These are phyloP conservation scores for Momotus momota DNA, from an alignment of 2,797 vertebrate genomes.

Conservation along the genomic window DNA sequence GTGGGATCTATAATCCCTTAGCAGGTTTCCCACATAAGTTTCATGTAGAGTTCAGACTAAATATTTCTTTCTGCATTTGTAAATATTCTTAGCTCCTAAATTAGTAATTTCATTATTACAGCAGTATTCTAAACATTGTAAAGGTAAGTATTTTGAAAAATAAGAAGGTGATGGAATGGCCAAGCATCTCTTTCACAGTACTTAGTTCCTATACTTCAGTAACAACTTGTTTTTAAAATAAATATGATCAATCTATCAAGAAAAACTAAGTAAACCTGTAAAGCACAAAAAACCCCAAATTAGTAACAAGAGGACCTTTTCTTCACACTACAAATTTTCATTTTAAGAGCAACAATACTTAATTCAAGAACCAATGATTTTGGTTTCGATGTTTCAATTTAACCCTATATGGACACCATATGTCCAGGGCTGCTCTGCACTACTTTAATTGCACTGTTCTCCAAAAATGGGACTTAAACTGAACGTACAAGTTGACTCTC, in stretches of 20 bases:
- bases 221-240: neutral
- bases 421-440: neutral
- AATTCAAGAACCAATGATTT: neutral
- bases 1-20: constrained; percentile 6
- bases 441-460: neutral
- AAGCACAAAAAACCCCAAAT: neutral
- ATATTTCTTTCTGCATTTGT: neutral
- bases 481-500: neutral
- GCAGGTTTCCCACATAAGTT: neutral
- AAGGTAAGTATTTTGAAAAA: neutral
- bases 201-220: neutral
- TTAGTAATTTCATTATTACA: neutral
- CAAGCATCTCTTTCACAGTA: neutral
- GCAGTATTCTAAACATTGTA: neutral
- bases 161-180: neutral
- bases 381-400: neutral
- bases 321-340: neutral
- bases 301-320: neutral
- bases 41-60: neutral
- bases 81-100: neutral
- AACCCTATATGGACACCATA: neutral
- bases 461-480: neutral
- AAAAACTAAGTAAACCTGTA: neutral
- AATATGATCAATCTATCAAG: neutral
- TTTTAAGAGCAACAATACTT: neutral